Base-by-base conservation (phyloP, 2,113 vertebrate species). In the Formicarius rufipectus region DNA sequence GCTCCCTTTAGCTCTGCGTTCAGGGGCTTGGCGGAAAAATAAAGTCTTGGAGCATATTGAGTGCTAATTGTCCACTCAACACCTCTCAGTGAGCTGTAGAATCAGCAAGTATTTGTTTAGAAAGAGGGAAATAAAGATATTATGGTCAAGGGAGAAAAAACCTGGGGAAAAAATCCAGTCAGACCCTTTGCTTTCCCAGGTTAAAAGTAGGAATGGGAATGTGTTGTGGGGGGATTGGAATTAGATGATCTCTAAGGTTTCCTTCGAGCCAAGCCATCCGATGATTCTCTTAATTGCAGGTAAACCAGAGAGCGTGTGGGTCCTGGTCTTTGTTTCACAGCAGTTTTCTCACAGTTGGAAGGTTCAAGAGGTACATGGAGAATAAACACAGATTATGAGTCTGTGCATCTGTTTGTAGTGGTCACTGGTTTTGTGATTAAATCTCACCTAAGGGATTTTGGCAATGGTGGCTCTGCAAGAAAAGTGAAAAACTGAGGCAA, bases 131-230 rank as follows among this genome's bases (percentile, higher is more conserved):
- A 67, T 27, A 24, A n/a, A 76, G 7, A 4, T 0, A 7, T 23
- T 77, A 39, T 50, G 5, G 45, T 50, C 24, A 44, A 84, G 16
- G 31, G 23, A 23, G 11, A 73, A 76, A 68, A 55, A 60, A 25
- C 7, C 4, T 3, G 1, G 31, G 30, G 30, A 35, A 49, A 35
- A 22, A 6, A 0, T 0, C 7, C 14, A 17, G 25, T 14, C 5
- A 40, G 4, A 42, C 9, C 4, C 5, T 37, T 25, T 52, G 2
- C 13, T 72, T 79, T 73, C 7, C 7, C 14, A 11, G 20, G 19
- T 14, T 64, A 14, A 49, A 73, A 79, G 3, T 3, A 25, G 19
- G 52, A 72, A 7, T 6, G 14, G 24, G 22, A 50, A 23, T 56
- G 22, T 11, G 6, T 56, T 77, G 28, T 35, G 8, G 2, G 22